Percentiles rank a stretch among this genome's conserved stretches.
Evolutionary conservation across 2,888 invertebrate genomes (phyloP).

Genomic region (Drosophila mercatorum): DNA sequence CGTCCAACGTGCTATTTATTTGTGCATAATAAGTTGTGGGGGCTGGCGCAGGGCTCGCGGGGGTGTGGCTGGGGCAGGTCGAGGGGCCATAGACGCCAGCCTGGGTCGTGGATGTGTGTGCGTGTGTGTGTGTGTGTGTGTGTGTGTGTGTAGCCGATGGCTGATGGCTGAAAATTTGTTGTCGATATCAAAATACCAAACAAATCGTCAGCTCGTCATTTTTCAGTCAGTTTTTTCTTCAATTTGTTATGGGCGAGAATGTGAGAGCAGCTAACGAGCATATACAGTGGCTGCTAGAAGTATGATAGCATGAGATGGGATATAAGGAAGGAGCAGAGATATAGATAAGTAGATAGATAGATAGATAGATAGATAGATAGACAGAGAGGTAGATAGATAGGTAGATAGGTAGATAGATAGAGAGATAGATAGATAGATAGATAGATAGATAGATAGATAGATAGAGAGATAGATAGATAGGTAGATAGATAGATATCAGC

Average conservation of each 20-base stretch:
- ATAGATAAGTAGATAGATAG: background rate
- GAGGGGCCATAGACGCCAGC: constrained; percentile 49
- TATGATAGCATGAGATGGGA: constrained; percentile 2
- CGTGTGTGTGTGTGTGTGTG: background rate
- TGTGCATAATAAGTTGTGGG: constrained; percentile 75
- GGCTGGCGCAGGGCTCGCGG: constrained; percentile 4
- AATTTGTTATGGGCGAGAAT: constrained; percentile 56
- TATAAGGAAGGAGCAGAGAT: background rate
- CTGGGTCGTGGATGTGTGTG: constrained; percentile 22
- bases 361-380: background rate
- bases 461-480: too few relatives aligned
- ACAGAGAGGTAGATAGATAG: too few relatives aligned
- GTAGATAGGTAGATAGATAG: too few relatives aligned
- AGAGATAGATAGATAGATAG: too few relatives aligned
- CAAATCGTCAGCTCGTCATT: constrained; percentile 79
- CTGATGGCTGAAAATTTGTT: constrained; percentile 50
- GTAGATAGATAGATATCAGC: too few relatives aligned
- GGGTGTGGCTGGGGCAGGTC: constrained; percentile 2
- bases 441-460: too few relatives aligned
- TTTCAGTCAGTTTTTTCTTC: constrained; percentile 69
- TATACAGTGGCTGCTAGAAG: constrained; percentile 35
- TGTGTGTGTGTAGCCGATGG: constrained; percentile 12
- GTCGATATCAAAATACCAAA: constrained; percentile 77
- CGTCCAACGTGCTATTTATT: constrained; percentile 59
- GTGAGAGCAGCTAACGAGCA: constrained; percentile 42